Evolutionary conservation across 2,113 vertebrate genomes (phyloP), one percentile per base, ranked within the genome.

Genomic region (Zapus hudsonius): DNA sequence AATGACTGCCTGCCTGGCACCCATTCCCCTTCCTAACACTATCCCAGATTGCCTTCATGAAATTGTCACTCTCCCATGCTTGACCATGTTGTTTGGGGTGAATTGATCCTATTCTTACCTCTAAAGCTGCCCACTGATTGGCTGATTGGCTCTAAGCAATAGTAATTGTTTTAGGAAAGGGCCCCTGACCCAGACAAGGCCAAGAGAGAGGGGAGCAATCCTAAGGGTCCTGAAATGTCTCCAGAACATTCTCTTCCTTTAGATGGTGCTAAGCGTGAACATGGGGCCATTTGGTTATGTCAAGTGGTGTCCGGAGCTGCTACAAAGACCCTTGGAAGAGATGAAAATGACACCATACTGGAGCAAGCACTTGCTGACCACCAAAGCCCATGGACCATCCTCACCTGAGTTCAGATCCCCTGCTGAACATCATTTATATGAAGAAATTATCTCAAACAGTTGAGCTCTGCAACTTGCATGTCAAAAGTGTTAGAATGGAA

Each of bases 381-480:
- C 15, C n/a, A 38, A 47, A 64, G n/a, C 29, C 57, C n/a, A 76
- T 76, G 42, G 80, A 76, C 44, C 29, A 72, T 31, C 44, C 44
- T 47, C 16, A 33, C 55, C 44, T 44, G 69, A 67, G 15, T n/a
- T 17, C 42, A 40, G 17, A 2, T 17, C n/a, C 67, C 64, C 83
- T 75, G 66, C 13, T 42, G 29, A 73, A 87, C 27, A 73, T 47
- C 31, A 25, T 66, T 69, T 25, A 9, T 1, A 38, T 11, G 36
- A 83, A 86, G 12, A 63, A 67, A 38, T 31, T 87, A 94, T 52
- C 67, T 86, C 93, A 87, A 52, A 52, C 42, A 33, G 4, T 67
- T 64, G 44, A n/a, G 33, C 47, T 78, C 74, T 78, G 20, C 81
- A 66, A 44, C 40, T 66, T 72, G 27, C 63, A 63, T 6, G 17